A percentile compares a stretch with the other conserved stretches of the same genome.
These are phyloP conservation scores for Saturnia pavonia DNA, from an alignment of 2,888 invertebrate species.

Conservation along the genomic window DNA sequence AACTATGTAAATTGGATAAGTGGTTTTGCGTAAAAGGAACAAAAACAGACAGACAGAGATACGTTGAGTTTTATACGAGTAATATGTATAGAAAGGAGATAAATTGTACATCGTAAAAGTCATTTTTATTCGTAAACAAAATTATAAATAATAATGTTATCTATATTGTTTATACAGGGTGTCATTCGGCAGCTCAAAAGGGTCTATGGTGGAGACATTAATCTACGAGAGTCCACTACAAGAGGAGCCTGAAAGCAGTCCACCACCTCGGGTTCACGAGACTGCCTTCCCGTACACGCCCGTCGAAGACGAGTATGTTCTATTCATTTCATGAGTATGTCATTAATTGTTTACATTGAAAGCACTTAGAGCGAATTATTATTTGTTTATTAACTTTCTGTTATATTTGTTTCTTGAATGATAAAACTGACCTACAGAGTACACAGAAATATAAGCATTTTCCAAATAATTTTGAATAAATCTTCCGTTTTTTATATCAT, in stretches of 20 bases:
- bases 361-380: conserved; percentile 39
- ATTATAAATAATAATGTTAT: neutral
- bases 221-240: conserved; percentile 93
- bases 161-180: conserved; percentile 82
- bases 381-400: conserved; percentile 11
- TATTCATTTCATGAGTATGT: conserved; percentile 69
- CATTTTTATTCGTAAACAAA: too few species aligned
- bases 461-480: too few species aligned
- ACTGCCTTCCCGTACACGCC: conserved; percentile 74
- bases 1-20: too few species aligned
- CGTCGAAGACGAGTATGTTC: conserved; percentile 82
- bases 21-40: too few species aligned
- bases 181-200: conserved; percentile 96
- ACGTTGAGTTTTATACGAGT: too few species aligned
- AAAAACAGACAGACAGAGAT: too few species aligned
- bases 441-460: neutral
- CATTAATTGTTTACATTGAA: conserved; percentile 55
- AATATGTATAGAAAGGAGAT: too few species aligned
- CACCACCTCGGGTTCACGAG: conserved; percentile 74
- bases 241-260: conserved; percentile 89
- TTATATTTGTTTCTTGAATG: neutral
- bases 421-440: neutral
- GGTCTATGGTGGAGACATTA: conserved; percentile 96
- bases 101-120: too few species aligned
- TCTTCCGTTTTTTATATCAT: too few species aligned